Evolutionary conservation across 2,797 vertebrate genomes (phyloP).

Genomic region (Gobionotothen gibberifrons): DNA sequence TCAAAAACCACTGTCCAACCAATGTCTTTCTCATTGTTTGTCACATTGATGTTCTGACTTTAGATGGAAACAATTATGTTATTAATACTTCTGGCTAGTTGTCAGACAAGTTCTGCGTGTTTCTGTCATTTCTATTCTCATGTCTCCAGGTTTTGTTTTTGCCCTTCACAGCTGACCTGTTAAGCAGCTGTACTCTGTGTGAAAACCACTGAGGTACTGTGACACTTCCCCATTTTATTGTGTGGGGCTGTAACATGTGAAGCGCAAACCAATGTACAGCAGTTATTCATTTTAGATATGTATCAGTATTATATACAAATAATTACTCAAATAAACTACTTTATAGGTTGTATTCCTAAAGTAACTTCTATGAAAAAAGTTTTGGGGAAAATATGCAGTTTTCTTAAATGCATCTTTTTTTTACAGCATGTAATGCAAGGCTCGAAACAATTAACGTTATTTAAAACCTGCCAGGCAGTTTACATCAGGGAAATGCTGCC

Average conservation of each 20-base stretch:
- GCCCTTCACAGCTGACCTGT: conserved; percentile 29
- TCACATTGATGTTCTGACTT: neutral
- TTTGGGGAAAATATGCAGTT: neutral
- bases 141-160: neutral
- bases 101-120: conserved; percentile 34
- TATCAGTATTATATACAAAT: neutral
- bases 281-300: neutral
- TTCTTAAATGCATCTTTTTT: neutral
- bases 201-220: conserved; percentile 17
- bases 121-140: neutral
- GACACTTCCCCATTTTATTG: conserved; percentile 51
- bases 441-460: too few relatives aligned
- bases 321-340: neutral
- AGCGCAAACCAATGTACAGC: neutral
- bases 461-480: neutral
- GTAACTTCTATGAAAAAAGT: neutral
- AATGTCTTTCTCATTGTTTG: conserved; percentile 11
- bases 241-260: neutral
- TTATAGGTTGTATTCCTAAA: neutral
- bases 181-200: conserved; percentile 25
- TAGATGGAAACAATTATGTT: neutral
- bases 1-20: too few relatives aligned
- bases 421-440: neutral
- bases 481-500: conserved; percentile 19
- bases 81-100: conserved; percentile 9